Evolutionary conservation across 1,140 invertebrate species (phyloP).

Genomic region (Adelges cooleyi): DNA sequence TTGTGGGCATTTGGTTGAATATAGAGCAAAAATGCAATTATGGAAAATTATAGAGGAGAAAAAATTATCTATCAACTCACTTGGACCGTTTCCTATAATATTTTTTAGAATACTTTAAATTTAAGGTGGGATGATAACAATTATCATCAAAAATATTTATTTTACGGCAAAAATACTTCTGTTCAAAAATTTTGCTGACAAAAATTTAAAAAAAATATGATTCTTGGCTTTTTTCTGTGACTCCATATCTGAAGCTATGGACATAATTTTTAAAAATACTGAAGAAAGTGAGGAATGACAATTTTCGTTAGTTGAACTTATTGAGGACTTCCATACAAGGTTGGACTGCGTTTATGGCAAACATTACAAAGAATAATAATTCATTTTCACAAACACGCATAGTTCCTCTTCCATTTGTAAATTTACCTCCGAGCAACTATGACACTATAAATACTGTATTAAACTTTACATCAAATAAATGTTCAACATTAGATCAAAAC

Average conservation of each 20-base stretch:
- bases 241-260: slow-evolving; percentile 11
- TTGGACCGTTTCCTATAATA: no score
- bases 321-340: not conserved
- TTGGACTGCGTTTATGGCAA: slow-evolving; percentile 12
- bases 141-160: no score
- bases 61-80: no score
- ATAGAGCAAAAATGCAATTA: no score
- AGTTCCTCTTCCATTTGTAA: slow-evolving; percentile 17
- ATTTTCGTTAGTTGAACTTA: not conserved
- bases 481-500: slow-evolving; percentile 30
- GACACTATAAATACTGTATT: slow-evolving; percentile 2
- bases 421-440: slow-evolving; percentile 13
- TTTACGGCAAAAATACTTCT: no score
- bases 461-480: not conserved
- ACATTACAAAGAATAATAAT: not conserved
- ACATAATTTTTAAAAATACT: not conserved
- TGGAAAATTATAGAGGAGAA: no score
- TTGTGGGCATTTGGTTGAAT: no score
- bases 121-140: no score
- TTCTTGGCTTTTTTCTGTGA: no score
- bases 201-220: no score
- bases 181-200: no score
- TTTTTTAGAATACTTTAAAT: no score
- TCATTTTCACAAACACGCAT: not conserved
- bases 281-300: slow-evolving; percentile 1